These are phyloP conservation scores for Galbula dea DNA, from an alignment of 2,113 vertebrate genomes.

Conservation along the genomic window DNA sequence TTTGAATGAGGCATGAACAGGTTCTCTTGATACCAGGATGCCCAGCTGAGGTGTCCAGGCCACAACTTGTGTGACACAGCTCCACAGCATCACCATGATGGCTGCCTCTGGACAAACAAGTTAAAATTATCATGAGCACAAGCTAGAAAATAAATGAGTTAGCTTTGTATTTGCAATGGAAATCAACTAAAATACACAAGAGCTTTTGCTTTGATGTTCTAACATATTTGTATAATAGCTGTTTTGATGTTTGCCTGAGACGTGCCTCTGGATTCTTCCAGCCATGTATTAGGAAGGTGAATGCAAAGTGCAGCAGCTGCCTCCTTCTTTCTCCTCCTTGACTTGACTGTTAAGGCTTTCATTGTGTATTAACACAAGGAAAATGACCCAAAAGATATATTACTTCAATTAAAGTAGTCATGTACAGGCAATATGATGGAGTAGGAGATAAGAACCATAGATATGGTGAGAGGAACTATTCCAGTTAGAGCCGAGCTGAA, in stretches of 20 bases:
- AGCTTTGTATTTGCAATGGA: conserved; percentile 50
- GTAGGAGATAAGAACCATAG: not conserved
- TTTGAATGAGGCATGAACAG: conserved; percentile 15
- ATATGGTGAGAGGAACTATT: not conserved
- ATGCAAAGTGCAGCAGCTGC: not conserved
- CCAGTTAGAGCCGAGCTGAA: not conserved
- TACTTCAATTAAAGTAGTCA: not conserved
- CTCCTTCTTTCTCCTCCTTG: not conserved
- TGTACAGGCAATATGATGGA: not conserved
- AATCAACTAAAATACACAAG: not conserved
- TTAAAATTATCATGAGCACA: conserved; percentile 37
- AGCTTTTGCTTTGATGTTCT: conserved; percentile 39
- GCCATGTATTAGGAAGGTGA: not conserved
- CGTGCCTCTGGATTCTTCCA: not conserved
- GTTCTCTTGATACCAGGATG: not conserved
- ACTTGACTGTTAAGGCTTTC: not conserved
- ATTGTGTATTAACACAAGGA: not conserved
- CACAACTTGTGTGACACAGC: not conserved
- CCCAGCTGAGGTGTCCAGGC: conserved; percentile 16
- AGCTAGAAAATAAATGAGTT: conserved; percentile 42
- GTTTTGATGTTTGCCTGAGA: conserved; percentile 36
- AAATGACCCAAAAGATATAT: not conserved
- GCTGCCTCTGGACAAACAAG: not conserved
- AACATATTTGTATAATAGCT: conserved; percentile 5
- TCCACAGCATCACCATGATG: conserved; percentile 5